A percentile compares a stretch with the other conserved stretches of the same genome.
phyloP scores from a whole-genome alignment of 2,797 vertebrate genomes.

The Picus viridis region DNA sequence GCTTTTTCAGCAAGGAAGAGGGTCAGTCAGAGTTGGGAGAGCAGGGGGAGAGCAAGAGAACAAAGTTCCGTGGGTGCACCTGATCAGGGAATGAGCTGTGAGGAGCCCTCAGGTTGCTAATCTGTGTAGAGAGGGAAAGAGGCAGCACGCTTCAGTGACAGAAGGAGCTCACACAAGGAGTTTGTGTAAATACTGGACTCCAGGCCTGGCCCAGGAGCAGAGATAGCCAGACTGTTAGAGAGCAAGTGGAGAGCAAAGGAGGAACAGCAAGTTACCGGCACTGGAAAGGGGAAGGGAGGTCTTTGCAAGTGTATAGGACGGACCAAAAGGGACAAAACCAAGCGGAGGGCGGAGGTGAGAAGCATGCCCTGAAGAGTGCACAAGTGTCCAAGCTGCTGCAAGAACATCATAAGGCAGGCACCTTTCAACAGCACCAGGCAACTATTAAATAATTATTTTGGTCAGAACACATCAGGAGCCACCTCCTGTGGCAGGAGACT shows the following conservation, averaged over 20 bases:
- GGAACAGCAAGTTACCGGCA: not conserved
- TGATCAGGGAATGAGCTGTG: not conserved
- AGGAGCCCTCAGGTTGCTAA: not conserved
- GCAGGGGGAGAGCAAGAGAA: not conserved
- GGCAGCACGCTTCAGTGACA: not conserved
- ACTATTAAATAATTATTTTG: not conserved
- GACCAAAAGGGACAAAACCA: not conserved
- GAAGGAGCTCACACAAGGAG: not conserved
- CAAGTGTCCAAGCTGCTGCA: not conserved
- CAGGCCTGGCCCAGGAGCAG: not conserved
- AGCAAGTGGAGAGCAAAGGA: not conserved
- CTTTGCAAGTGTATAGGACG: not conserved
- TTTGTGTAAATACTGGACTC: not conserved
- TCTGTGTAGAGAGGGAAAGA: not conserved
- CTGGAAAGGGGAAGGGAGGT: not conserved
- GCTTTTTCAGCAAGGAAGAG: not conserved
- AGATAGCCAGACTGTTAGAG: not conserved
- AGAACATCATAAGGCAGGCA: not conserved
- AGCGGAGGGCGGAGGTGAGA: not conserved
- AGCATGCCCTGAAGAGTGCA: not conserved
- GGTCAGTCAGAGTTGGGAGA: not conserved
- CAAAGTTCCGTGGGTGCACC: not conserved
- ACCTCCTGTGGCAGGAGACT: not conserved
- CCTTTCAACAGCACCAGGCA: not conserved
- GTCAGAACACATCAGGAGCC: not conserved